phyloP scores from a whole-genome alignment of 1,140 invertebrate species.

The Papilio machaon region DNA sequence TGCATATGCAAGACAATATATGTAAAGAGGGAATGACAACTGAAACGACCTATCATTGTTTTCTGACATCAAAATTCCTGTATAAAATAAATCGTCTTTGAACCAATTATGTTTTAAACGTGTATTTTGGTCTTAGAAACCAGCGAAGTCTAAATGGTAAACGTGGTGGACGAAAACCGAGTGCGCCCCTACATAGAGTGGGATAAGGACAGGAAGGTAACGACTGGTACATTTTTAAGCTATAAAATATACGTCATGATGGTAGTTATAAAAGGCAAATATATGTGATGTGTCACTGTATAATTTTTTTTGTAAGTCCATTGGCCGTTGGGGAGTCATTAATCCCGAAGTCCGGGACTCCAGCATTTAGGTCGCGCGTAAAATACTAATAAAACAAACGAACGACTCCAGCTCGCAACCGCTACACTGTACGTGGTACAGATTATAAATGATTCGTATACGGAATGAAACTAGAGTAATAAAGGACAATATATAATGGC shows the following conservation, averaged over 20 bases:
- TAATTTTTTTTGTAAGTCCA: constrained; percentile 53
- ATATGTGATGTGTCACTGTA: constrained; percentile 42
- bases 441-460: constrained; percentile 2
- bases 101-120: no score
- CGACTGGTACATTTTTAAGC: not conserved
- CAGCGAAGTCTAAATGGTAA: no score
- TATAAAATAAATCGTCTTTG: no score
- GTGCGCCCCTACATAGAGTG: no score
- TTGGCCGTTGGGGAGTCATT: constrained; percentile 58
- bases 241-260: not conserved
- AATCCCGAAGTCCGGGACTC: constrained; percentile 35
- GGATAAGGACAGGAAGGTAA: no score
- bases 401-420: constrained; percentile 14
- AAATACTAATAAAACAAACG: constrained; percentile 47
- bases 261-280: not conserved
- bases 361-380: constrained; percentile 60
- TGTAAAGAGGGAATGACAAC: no score
- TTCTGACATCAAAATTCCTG: no score
- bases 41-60: no score
- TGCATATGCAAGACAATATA: no score
- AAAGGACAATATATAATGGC: not conserved
- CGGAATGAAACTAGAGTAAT: not conserved
- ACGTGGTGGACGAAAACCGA: no score
- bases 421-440: constrained; percentile 23
- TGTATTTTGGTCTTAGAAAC: no score